A percentile compares a stretch with the other conserved stretches of the same genome.
Conservation (phyloP, 2,888 invertebrate genomes). For the Celastrina argiolus region DNA sequence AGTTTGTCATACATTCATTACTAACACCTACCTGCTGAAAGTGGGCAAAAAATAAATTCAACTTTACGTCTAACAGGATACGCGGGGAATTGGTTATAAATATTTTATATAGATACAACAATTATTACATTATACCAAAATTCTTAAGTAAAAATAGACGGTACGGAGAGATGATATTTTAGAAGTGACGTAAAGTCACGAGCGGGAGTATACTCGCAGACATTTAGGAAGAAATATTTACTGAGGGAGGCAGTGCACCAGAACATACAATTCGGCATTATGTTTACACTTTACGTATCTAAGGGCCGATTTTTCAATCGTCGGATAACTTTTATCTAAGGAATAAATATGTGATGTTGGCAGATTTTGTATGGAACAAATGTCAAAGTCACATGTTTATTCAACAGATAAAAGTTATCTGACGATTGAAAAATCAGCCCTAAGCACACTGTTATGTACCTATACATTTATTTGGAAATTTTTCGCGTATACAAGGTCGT, state of each 20-base stretch:
- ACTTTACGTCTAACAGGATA: not conserved
- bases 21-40: not conserved
- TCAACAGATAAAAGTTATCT: too few species aligned
- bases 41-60: not conserved
- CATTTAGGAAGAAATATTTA: not conserved
- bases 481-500: not conserved
- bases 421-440: too few species aligned
- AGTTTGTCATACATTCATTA: not conserved
- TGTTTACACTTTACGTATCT: too few species aligned
- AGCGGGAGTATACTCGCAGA: not conserved
- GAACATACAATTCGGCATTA: too few species aligned
- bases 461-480: not conserved
- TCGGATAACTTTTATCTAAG: too few species aligned
- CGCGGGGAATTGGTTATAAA: not conserved
- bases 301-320: too few species aligned
- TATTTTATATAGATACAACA: not conserved
- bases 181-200: too few species aligned
- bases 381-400: too few species aligned
- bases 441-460: not conserved
- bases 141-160: not conserved
- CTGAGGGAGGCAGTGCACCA: too few species aligned
- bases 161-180: not conserved
- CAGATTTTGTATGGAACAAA: too few species aligned
- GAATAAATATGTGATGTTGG: too few species aligned
- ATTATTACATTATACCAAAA: not conserved